A percentile compares a stretch with the other conserved stretches of the same genome.
Evolutionary conservation across 2,888 invertebrate genomes (phyloP).

Genomic region (Margaritifera margaritifera): DNA sequence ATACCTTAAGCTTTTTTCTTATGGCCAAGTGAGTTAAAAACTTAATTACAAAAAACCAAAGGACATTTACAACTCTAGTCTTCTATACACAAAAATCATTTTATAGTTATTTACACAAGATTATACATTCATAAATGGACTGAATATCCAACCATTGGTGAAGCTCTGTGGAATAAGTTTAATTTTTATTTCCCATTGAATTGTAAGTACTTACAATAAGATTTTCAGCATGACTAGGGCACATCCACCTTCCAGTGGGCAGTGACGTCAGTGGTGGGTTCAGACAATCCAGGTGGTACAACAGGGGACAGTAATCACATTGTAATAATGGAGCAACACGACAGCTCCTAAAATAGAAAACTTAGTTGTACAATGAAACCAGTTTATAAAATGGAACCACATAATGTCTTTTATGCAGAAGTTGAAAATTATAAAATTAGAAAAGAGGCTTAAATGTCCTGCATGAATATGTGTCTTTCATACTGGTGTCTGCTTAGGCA

Average conservation of each 20-base stretch:
- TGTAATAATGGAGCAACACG: conserved; percentile 87
- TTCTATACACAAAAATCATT: no score
- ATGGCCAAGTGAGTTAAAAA: no score
- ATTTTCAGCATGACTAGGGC: conserved; percentile 96
- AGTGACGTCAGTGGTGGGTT: conserved; percentile 92
- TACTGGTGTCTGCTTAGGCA: no score
- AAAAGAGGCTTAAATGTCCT: no score
- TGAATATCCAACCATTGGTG: not conserved
- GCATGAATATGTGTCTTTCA: no score
- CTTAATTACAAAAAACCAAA: no score
- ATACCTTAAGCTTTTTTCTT: no score
- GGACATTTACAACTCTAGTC: no score
- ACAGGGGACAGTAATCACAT: conserved; percentile 93
- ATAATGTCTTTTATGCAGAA: no score
- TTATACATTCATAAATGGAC: not conserved
- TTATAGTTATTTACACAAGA: not conserved
- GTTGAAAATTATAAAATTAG: no score
- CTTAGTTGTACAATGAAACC: no score
- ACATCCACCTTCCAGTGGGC: conserved; percentile 96
- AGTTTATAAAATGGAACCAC: no score
- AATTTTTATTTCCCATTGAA: not conserved
- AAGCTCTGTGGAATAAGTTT: not conserved
- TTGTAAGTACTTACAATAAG: conserved; percentile 76
- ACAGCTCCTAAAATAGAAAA: conserved; percentile 79
- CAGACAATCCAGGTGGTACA: conserved; percentile 94